Evolutionary conservation across 2,888 invertebrate genomes (phyloP).

Genomic region (Tinea semifulvella): DNA sequence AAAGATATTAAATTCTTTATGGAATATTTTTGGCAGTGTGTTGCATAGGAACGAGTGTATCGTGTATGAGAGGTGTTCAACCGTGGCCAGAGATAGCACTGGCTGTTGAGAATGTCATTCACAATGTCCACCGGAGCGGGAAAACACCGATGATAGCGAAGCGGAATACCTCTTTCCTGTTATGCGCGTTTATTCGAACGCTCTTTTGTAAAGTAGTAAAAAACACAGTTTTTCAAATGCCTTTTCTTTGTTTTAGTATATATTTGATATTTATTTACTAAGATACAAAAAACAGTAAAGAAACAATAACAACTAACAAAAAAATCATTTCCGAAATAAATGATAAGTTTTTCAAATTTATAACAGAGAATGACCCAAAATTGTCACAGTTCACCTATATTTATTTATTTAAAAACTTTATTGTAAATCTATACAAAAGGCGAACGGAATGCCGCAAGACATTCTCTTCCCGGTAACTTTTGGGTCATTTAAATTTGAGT

Average conservation of each 20-base stretch:
- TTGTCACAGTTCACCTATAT: no score
- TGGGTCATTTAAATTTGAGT: no score
- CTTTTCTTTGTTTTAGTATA: not conserved
- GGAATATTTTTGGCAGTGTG: slow-evolving; percentile 12
- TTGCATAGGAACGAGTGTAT: slow-evolving; percentile 12
- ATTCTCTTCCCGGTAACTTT: no score
- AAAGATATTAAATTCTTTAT: no score
- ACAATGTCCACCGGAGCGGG: slow-evolving; percentile 38
- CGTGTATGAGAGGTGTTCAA: slow-evolving; percentile 30
- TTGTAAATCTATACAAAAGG: no score
- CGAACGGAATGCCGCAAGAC: no score
- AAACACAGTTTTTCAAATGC: not conserved
- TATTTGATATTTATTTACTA: not conserved
- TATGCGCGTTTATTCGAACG: slow-evolving; percentile 5
- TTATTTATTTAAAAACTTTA: no score
- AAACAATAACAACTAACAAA: no score
- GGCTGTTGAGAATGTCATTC: slow-evolving; percentile 32
- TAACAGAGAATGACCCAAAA: no score
- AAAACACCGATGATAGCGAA: slow-evolving; percentile 32
- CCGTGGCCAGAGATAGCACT: slow-evolving; percentile 41
- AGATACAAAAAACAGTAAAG: no score
- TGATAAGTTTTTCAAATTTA: no score
- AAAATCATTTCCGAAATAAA: no score
- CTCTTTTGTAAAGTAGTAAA: not conserved
- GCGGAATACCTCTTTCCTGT: slow-evolving; percentile 11